These are phyloP conservation scores for Plusia festucae DNA, from an alignment of 2,888 invertebrate genomes.

Conservation along the genomic window DNA sequence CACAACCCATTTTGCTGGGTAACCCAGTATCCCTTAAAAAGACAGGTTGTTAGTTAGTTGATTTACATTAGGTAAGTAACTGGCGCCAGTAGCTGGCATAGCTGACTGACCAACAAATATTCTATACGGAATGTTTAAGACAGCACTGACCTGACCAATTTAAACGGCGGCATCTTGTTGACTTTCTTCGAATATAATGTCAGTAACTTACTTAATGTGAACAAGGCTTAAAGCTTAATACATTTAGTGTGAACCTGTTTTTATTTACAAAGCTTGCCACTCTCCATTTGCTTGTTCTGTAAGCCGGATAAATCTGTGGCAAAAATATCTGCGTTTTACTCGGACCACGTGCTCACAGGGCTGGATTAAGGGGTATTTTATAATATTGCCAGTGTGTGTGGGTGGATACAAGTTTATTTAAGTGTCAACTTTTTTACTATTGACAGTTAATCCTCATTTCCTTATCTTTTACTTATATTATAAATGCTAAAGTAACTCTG, in stretches of 20 bases:
- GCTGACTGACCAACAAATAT: no score
- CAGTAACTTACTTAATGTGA: neutral
- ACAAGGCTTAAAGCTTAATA: constrained; percentile 5
- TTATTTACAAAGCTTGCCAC: constrained; percentile 9
- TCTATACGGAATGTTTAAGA: no score
- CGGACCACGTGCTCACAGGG: neutral
- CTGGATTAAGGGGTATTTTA: neutral
- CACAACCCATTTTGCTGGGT: neutral
- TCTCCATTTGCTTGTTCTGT: constrained; percentile 7
- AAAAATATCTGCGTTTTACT: constrained; percentile 1
- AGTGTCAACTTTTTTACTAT: neutral
- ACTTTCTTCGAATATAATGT: no score
- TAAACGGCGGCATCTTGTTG: no score
- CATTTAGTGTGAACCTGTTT: neutral
- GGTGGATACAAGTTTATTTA: neutral
- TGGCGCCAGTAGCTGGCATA: no score
- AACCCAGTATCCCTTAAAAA: no score
- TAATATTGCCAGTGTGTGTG: neutral
- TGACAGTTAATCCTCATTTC: no score
- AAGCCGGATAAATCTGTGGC: constrained; percentile 7
- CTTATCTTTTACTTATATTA: no score
- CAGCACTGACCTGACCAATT: no score
- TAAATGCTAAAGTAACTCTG: no score
- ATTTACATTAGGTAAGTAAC: no score
- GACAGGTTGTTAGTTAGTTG: no score